These are phyloP conservation scores for Ashinkailepas kermadecensis DNA, from an alignment of 2,888 invertebrate species.

Conservation along the genomic window DNA sequence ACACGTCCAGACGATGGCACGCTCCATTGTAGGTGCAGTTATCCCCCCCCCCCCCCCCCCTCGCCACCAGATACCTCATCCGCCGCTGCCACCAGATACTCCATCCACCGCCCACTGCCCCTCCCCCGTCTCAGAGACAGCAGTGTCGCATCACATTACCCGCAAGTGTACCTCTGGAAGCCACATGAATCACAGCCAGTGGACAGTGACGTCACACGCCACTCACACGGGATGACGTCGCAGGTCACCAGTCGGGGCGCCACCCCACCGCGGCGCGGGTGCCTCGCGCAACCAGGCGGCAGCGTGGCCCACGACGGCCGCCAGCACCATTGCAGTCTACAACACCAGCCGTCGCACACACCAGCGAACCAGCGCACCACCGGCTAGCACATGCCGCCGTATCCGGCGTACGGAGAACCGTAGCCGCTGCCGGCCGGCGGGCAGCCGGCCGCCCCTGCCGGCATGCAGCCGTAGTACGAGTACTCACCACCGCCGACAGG, in stretches of 20 bases:
- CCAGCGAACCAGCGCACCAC: neutral
- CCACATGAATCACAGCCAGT: conserved; percentile 6
- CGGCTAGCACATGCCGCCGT: conserved; percentile 1
- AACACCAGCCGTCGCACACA: too few relatives aligned
- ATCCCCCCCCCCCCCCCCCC: too few relatives aligned
- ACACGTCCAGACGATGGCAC: too few relatives aligned
- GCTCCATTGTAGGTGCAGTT: too few relatives aligned
- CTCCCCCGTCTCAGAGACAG: too few relatives aligned
- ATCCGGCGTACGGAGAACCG: neutral
- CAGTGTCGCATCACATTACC: too few relatives aligned
- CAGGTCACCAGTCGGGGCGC: neutral
- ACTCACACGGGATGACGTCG: neutral
- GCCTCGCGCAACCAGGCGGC: too few relatives aligned
- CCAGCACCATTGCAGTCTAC: too few relatives aligned
- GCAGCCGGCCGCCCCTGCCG: neutral
- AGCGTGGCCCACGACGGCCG: too few relatives aligned
- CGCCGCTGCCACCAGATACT: too few relatives aligned
- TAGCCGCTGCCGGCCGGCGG: neutral
- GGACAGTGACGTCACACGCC: neutral
- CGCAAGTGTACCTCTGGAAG: neutral
- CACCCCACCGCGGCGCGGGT: neutral
- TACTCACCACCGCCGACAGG: neutral
- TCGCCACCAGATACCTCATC: too few relatives aligned
- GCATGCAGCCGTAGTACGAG: neutral
- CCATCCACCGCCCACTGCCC: too few relatives aligned